Evolutionary conservation across 1,140 invertebrate genomes (phyloP).

Genomic region (Anastrepha ludens): DNA sequence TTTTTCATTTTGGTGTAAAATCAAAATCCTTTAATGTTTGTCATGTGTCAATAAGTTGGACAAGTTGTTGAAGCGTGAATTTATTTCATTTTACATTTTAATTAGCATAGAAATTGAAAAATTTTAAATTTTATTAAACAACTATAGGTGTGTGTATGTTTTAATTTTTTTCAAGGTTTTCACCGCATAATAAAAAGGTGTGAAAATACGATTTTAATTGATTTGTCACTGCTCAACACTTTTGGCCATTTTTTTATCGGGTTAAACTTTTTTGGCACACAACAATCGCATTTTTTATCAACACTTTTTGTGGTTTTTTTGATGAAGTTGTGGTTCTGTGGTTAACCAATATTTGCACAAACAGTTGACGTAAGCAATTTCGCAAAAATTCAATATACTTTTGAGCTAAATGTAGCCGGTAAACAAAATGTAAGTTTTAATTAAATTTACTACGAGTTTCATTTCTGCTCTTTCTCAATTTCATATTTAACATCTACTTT

Average conservation of each 20-base stretch:
- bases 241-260: not conserved
- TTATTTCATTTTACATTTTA: slow-evolving; percentile 24
- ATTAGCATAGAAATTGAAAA: slow-evolving; percentile 26
- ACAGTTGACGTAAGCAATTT: not conserved
- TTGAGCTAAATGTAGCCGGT: too few relatives aligned
- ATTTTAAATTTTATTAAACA: not conserved
- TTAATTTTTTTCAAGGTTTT: not conserved
- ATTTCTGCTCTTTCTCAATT: too few relatives aligned
- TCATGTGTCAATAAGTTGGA: slow-evolving; percentile 18
- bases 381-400: too few relatives aligned
- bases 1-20: not conserved
- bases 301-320: not conserved
- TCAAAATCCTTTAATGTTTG: not conserved
- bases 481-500: too few relatives aligned
- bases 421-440: too few relatives aligned
- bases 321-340: not conserved
- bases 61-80: not conserved
- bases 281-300: not conserved
- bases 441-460: too few relatives aligned
- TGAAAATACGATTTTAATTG: slow-evolving; percentile 16
- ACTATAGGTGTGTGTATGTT: too few relatives aligned
- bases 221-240: not conserved
- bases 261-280: not conserved
- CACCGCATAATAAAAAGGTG: slow-evolving; percentile 4
- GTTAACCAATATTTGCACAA: not conserved